These are phyloP conservation scores for Perdita meconis DNA, from an alignment of 2,888 invertebrate genomes.

Conservation along the genomic window DNA sequence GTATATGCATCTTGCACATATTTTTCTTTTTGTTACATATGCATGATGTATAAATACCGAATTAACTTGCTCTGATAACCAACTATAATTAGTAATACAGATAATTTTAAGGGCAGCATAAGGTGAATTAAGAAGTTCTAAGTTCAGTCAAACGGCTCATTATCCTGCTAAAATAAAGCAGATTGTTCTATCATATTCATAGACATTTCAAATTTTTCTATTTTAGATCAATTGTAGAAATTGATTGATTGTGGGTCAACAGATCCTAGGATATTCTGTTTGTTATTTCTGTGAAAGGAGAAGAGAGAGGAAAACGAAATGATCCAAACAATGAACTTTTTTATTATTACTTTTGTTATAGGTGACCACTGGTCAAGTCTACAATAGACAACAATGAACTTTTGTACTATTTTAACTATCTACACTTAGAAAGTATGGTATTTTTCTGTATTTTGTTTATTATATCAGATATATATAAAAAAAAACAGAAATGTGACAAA, in stretches of 20 bases:
- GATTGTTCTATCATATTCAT: background rate
- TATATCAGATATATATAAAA: conserved; percentile 49
- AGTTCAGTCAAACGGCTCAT: background rate
- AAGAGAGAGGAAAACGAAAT: background rate
- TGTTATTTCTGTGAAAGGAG: background rate
- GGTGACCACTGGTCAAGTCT: conserved; percentile 18
- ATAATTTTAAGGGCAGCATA: conserved; percentile 13
- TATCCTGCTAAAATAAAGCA: background rate
- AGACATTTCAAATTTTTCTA: no score
- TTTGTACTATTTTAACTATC: conserved; percentile 64
- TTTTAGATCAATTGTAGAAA: no score
- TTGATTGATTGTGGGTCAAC: background rate
- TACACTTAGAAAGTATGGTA: conserved; percentile 58
- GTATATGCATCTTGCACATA: background rate
- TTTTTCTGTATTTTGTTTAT: conserved; percentile 69
- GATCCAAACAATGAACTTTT: conserved; percentile 15
- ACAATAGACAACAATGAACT: conserved; percentile 43
- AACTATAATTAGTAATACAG: conserved; percentile 28
- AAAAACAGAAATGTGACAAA: background rate
- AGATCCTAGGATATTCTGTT: no score
- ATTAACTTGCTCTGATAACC: conserved; percentile 10
- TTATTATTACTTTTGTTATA: conserved; percentile 7
- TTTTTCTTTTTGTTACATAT: conserved; percentile 14
- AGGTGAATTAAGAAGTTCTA: conserved; percentile 8
- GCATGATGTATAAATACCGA: background rate